Evolutionary conservation across 2,113 vertebrate genomes (phyloP), one percentile per base, ranked within the genome.

Genomic region (Marmota flaviventris): DNA sequence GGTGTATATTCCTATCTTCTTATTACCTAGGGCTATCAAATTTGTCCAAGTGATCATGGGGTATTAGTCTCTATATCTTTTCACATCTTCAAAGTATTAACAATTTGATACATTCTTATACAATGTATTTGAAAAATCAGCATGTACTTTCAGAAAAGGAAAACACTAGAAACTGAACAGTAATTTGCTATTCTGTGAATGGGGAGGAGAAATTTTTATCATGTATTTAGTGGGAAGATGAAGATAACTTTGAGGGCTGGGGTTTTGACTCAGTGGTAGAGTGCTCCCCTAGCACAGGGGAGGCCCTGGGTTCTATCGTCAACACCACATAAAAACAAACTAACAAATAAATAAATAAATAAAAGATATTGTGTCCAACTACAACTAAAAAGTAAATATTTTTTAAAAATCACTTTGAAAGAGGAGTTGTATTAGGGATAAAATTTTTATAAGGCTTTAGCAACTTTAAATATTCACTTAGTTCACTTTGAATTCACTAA

Each of bases 71-170:
- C 79, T 48, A 13, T 75, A 18, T 73, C 14, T 75, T 75, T 77
- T 78, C 96, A 72, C 10, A 67, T 92, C 65, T 94, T 92, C 92
- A 34, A 53, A 70, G 5, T 76, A 3, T 84, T 87, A 85, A 42
- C 6, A 69, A n/a, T 87, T 45, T 63, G 34, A 79, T 61, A 67
- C 20, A 29, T n/a, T 92, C 27, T 92, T 83, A 7, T 32, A 95
- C n/a, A 76, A 81, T 83, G 17, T 76, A 67, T 27, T 87, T 87
- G 10, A 63, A 90, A 95, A 69, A 48, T 45, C 25, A 86, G 8
- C 4, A 51, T 5, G 2, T 85, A 51, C 11, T 89, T 95, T 83
- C 58, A 75, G 20, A 76, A 91, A 85, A 85, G 37, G 37, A 75
- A 76, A 93, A 48, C 61, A 24, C 8, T 51, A 3, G 16, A 92